Percentiles rank a stretch among this genome's conserved stretches.
Conservation (phyloP, 2,888 invertebrate genomes). For the Neocrepidodera transversa region DNA sequence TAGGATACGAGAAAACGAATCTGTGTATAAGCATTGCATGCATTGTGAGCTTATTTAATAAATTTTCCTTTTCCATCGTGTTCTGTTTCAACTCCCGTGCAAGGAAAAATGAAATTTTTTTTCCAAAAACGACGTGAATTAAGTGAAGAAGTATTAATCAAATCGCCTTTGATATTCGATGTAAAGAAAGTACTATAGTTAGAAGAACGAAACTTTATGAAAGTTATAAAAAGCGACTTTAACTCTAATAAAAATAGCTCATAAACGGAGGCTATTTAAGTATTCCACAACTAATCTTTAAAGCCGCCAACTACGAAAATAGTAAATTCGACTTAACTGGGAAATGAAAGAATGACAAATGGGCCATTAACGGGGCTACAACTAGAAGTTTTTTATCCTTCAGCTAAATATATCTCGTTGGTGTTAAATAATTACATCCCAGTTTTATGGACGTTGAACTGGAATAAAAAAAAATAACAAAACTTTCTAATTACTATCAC, state of each 20-base stretch:
- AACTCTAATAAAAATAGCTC: constrained; percentile 30
- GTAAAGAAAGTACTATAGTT: no score
- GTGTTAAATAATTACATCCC: constrained; percentile 5
- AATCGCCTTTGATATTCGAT: no score
- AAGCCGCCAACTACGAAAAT: constrained; percentile 27
- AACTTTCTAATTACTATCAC: no score
- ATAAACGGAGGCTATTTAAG: constrained; percentile 30
- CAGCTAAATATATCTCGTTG: constrained; percentile 25
- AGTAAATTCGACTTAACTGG: constrained; percentile 34
- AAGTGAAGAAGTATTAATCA: no score
- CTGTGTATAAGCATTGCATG: constrained; percentile 21
- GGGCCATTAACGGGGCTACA: constrained; percentile 30
- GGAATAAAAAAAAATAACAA: no score
- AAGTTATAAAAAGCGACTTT: constrained; percentile 23
- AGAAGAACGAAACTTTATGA: constrained; percentile 22
- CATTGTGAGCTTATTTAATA: constrained; percentile 27
- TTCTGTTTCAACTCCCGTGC: constrained; percentile 19
- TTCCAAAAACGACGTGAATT: no score
- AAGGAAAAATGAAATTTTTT: no score
- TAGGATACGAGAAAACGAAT: constrained; percentile 11
- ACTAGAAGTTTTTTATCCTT: constrained; percentile 19
- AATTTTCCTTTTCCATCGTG: constrained; percentile 12
- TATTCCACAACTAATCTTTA: constrained; percentile 21
- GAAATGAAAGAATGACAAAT: constrained; percentile 36
- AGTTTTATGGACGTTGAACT: no score